A percentile compares a stretch with the other conserved stretches of the same genome.
phyloP scores from a whole-genome alignment of 2,113 vertebrate species.

The Cyanoliseus patagonus region DNA sequence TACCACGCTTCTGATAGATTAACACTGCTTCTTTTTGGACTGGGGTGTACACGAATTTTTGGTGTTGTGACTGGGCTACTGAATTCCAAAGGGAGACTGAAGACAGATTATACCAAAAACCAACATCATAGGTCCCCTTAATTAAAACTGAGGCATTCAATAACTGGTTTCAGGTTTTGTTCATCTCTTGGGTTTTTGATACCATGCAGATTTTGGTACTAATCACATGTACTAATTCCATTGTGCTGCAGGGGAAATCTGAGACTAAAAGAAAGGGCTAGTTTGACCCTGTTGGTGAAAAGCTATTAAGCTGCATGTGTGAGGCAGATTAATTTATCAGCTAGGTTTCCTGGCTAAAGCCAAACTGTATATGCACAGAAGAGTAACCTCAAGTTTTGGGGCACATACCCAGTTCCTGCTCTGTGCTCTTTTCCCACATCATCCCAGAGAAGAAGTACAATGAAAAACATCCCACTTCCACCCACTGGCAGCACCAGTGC shows the following conservation, averaged over 20 bases:
- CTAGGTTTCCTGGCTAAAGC: not conserved
- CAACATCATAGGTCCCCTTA: not conserved
- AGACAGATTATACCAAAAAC: not conserved
- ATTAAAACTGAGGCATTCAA: not conserved
- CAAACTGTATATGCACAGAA: not conserved
- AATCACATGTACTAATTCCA: not conserved
- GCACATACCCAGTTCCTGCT: not conserved
- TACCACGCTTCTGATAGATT: not conserved
- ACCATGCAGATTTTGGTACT: not conserved
- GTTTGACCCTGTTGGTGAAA: not conserved
- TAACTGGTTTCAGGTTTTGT: not conserved
- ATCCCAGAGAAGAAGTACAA: not conserved
- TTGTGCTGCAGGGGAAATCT: not conserved
- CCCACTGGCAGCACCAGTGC: not conserved
- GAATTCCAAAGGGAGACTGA: not conserved
- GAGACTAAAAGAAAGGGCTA: not conserved
- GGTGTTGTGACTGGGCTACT: not conserved
- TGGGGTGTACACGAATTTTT: not conserved
- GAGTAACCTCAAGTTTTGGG: not conserved
- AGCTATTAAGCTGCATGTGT: not conserved
- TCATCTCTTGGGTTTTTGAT: not conserved
- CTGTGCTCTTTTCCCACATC: not conserved
- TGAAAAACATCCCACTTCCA: not conserved
- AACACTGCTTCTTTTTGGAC: not conserved
- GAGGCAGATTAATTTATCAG: not conserved